Evolutionary conservation across 1,140 invertebrate species (phyloP).

Genomic region (Drosophila rhopaloa): DNA sequence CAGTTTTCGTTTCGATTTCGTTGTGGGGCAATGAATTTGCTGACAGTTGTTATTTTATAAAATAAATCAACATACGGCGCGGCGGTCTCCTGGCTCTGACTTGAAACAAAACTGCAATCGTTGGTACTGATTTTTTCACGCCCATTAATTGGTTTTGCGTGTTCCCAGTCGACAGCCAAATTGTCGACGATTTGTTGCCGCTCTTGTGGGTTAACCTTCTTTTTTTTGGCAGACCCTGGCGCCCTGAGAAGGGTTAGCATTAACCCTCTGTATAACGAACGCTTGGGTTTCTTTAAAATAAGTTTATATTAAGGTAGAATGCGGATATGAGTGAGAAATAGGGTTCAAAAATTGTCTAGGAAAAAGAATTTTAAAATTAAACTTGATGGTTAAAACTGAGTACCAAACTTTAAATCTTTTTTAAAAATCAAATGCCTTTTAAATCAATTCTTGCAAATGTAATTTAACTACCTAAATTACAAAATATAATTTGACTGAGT

Average conservation of each 20-base stretch:
- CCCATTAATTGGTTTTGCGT: constrained; percentile 83
- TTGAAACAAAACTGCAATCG: constrained; percentile 70
- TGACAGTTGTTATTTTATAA: constrained; percentile 80
- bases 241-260: constrained; percentile 42
- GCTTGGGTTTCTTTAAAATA: neutral
- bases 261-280: constrained; percentile 8
- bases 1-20: constrained; percentile 61
- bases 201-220: constrained; percentile 30
- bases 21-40: constrained; percentile 76
- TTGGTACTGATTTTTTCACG: constrained; percentile 72
- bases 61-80: constrained; percentile 75
- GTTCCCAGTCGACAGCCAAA: constrained; percentile 74
- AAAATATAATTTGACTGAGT: neutral
- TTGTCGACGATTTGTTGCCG: constrained; percentile 78
- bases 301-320: too few relatives aligned
- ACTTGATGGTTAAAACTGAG: too few relatives aligned
- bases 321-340: too few relatives aligned
- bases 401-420: too few relatives aligned
- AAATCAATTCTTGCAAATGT: too few relatives aligned
- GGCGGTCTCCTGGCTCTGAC: constrained; percentile 27
- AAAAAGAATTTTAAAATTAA: too few relatives aligned
- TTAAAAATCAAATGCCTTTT: too few relatives aligned
- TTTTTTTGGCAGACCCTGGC: constrained; percentile 48
- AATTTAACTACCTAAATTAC: neutral
- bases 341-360: too few relatives aligned